Evolutionary conservation across 2,113 vertebrate genomes (phyloP).

Genomic region (Miniopterus natalensis): DNA sequence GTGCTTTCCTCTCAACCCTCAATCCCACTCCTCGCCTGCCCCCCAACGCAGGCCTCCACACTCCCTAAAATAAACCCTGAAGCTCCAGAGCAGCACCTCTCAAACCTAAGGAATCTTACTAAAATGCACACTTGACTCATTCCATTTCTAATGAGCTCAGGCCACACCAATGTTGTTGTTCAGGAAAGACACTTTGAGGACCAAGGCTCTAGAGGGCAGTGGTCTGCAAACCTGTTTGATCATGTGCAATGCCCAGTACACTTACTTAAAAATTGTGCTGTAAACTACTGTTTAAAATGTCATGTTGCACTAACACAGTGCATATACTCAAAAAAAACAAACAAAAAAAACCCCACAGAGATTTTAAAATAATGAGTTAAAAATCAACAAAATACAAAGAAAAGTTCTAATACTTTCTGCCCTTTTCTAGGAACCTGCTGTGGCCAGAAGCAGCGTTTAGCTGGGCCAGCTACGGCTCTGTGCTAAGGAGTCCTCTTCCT

Average conservation of each 20-base stretch:
- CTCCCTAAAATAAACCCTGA: neutral
- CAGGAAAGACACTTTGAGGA: neutral
- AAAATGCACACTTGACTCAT: neutral
- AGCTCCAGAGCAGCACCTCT: neutral
- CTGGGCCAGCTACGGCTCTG: neutral
- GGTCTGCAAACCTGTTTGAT: neutral
- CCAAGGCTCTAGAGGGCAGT: neutral
- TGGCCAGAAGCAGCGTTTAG: neutral
- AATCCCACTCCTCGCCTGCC: neutral
- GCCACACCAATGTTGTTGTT: accelerated
- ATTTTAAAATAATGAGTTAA: neutral
- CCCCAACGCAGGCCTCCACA: too few relatives aligned
- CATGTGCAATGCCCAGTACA: accelerated
- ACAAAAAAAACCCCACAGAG: neutral
- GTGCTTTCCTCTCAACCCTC: neutral
- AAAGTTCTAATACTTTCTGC: neutral
- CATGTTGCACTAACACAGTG: accelerated
- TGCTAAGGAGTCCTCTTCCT: neutral
- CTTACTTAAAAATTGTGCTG: neutral
- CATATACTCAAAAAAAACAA: neutral
- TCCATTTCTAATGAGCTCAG: neutral
- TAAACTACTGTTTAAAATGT: accelerated
- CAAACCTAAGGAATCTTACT: too few relatives aligned
- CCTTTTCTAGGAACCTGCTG: neutral
- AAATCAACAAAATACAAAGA: neutral